Conservation (phyloP, 2,797 vertebrate species). For the Gambusia yucatana region DNA sequence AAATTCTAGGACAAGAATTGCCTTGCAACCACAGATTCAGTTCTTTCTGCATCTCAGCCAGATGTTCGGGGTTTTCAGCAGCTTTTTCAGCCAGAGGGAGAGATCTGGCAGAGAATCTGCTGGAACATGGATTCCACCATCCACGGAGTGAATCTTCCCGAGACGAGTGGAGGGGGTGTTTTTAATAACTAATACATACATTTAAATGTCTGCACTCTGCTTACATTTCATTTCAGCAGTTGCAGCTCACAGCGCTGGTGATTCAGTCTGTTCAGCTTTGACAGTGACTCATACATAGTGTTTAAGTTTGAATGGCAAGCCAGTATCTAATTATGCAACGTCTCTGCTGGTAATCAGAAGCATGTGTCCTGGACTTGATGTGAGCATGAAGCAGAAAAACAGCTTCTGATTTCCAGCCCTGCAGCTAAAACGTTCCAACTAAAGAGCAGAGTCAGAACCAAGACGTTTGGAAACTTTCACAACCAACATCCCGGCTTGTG, state of each 20-base stretch:
- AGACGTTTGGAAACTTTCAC: slow-evolving; percentile 8
- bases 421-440: slow-evolving; percentile 12
- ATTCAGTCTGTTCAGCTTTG: slow-evolving; percentile 6
- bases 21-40: neutral
- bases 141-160: neutral
- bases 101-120: neutral
- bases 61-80: neutral
- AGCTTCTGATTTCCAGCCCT: slow-evolving; percentile 22
- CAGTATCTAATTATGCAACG: slow-evolving; percentile 23
- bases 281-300: slow-evolving; percentile 16
- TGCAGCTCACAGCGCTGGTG: neutral
- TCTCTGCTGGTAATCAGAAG: slow-evolving; percentile 32
- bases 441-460: slow-evolving; percentile 8
- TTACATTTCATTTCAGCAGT: neutral
- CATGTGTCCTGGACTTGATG: slow-evolving; percentile 34
- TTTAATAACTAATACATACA: neutral
- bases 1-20: neutral
- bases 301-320: slow-evolving; percentile 2
- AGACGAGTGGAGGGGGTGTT: neutral
- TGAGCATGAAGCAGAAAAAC: slow-evolving; percentile 28
- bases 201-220: neutral
- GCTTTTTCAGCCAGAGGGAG: neutral
- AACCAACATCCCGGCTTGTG: neutral
- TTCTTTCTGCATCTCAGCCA: neutral
- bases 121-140: neutral